Evolutionary conservation across 2,113 vertebrate species (phyloP).

Genomic region (Clinocottus analis): DNA sequence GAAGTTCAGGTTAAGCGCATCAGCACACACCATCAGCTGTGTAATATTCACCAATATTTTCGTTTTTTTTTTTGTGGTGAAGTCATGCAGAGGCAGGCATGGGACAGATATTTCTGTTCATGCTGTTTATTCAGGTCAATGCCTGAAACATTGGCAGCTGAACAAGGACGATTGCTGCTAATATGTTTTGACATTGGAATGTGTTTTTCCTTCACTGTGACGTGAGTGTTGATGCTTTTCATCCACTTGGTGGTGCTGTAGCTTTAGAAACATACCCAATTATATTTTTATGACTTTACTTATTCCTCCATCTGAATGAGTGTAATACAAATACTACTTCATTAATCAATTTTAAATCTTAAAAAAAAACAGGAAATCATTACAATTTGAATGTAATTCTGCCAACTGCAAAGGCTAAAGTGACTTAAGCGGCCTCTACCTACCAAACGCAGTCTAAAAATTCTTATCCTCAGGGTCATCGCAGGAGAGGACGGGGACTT

Average conservation of each 20-base stretch:
- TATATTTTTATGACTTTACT: neutral
- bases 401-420: neutral
- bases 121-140: neutral
- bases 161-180: neutral
- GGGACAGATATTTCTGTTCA: neutral
- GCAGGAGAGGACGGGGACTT: constrained; percentile 86
- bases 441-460: constrained; percentile 16
- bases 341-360: neutral
- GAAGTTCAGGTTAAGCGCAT: neutral
- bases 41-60: neutral
- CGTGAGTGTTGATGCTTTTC: neutral
- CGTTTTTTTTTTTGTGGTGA: neutral
- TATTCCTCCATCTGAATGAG: neutral
- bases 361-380: constrained; percentile 9
- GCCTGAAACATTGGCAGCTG: neutral
- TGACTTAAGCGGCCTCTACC: neutral
- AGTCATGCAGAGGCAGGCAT: neutral
- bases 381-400: neutral
- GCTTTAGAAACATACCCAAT: constrained; percentile 38
- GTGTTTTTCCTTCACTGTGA: neutral
- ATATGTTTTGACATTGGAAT: neutral
- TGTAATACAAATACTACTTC: neutral
- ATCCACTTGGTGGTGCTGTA: constrained; percentile 74
- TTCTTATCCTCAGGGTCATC: constrained; percentile 62
- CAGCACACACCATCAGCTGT: constrained; percentile 2